phyloP scores from a whole-genome alignment of 2,113 vertebrate species.

The Syrmaticus mikado region DNA sequence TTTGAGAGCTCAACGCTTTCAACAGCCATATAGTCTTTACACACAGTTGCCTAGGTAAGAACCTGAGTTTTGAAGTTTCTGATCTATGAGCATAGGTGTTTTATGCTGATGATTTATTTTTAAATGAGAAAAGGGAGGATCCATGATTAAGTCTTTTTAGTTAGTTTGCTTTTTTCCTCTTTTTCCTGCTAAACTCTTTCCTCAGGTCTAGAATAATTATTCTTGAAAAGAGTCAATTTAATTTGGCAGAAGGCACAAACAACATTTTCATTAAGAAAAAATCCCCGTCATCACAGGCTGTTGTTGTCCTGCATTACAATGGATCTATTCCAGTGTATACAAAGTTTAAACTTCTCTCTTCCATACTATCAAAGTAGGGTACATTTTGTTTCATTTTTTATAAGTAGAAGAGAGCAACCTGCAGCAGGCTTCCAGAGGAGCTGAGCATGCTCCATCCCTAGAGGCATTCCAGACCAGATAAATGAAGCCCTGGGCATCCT shows the following conservation, averaged over 20 bases:
- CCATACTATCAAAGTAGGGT: not conserved
- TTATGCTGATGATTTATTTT: not conserved
- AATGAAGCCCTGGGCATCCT: not conserved
- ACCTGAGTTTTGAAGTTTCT: not conserved
- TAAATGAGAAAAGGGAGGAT: not conserved
- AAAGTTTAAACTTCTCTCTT: not conserved
- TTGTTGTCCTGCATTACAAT: not conserved
- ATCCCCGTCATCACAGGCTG: not conserved
- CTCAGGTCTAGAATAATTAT: not conserved
- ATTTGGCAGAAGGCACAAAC: not conserved
- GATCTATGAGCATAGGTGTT: not conserved
- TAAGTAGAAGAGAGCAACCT: not conserved
- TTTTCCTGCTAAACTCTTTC: not conserved
- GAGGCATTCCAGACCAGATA: not conserved
- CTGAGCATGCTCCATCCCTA: no score
- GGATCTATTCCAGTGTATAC: not conserved
- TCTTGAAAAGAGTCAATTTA: not conserved
- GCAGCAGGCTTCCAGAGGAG: not conserved
- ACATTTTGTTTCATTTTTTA: not conserved
- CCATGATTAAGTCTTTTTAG: not conserved
- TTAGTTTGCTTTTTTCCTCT: not conserved
- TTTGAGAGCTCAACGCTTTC: not conserved
- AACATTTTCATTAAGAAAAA: not conserved
- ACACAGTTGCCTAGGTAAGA: not conserved
- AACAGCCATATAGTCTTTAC: not conserved